These are phyloP conservation scores for Aphrophora alni DNA, from an alignment of 2,888 invertebrate species.

Conservation along the genomic window DNA sequence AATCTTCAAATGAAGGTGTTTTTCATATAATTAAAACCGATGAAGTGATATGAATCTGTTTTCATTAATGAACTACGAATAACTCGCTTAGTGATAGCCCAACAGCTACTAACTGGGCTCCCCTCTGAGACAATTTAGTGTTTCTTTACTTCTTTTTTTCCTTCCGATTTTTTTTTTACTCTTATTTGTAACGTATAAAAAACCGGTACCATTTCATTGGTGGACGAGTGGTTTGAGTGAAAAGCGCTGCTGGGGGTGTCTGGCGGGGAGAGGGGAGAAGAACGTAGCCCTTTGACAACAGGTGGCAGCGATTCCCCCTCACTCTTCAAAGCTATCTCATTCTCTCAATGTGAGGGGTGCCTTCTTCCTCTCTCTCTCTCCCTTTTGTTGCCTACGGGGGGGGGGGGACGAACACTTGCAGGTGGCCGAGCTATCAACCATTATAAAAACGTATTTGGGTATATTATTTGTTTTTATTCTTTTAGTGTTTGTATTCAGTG, in stretches of 20 bases:
- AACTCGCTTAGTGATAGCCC: neutral
- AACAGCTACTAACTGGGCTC: neutral
- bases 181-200: slow-evolving; percentile 9
- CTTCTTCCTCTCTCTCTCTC: no score
- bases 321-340: neutral
- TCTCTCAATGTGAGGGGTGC: neutral
- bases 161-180: neutral
- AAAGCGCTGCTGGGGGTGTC: slow-evolving; percentile 6
- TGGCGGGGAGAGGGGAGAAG: neutral
- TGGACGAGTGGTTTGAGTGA: slow-evolving; percentile 5
- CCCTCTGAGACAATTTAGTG: slow-evolving; percentile 2
- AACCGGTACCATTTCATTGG: slow-evolving; percentile 6
- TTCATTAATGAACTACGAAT: neutral
- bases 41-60: neutral
- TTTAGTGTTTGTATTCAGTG: neutral
- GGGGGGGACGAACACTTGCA: neutral
- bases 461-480: neutral
- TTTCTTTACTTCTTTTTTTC: neutral
- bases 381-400: no score
- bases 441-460: neutral
- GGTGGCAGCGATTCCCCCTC: neutral
- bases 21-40: neutral
- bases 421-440: neutral
- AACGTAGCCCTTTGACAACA: neutral
- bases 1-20: no score